Percentiles rank a stretch among this genome's conserved stretches.
phyloP scores from a whole-genome alignment of 2,113 vertebrate genomes.

The Quiscalus mexicanus region DNA sequence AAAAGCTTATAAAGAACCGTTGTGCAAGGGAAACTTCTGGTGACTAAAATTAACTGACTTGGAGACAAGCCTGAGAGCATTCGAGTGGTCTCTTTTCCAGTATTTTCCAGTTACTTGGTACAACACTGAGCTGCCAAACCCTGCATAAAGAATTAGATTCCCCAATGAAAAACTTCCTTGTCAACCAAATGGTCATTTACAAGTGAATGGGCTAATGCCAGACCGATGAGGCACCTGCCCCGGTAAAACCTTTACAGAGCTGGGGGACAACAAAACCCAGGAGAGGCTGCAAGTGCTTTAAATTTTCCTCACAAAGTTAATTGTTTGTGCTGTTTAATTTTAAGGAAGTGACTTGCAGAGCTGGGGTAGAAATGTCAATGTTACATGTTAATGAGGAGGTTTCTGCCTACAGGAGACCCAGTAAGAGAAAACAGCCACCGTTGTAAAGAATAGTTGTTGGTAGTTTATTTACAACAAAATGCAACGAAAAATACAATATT shows the following conservation, averaged over 20 bases:
- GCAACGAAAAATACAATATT: conserved; percentile 78
- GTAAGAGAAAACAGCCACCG: conserved; percentile 6
- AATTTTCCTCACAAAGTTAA: background rate
- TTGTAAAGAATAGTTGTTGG: conserved; percentile 78
- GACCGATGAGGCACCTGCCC: background rate
- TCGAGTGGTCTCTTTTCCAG: background rate
- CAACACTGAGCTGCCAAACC: background rate
- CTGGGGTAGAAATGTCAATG: background rate
- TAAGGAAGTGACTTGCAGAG: background rate
- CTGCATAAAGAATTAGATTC: background rate
- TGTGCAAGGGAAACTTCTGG: background rate
- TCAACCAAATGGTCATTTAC: background rate
- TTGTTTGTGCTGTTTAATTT: background rate
- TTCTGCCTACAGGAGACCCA: background rate
- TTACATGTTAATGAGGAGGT: background rate
- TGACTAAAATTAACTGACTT: background rate
- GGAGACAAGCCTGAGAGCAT: background rate
- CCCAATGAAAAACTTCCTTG: background rate
- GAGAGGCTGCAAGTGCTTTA: background rate
- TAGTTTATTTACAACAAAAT: conserved; percentile 86
- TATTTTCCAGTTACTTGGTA: background rate
- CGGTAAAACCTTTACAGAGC: background rate
- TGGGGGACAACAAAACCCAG: background rate
- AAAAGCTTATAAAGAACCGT: background rate
- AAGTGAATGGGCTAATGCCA: background rate